phyloP scores from a whole-genome alignment of 2,888 invertebrate species.

The Ormia ochracea region DNA sequence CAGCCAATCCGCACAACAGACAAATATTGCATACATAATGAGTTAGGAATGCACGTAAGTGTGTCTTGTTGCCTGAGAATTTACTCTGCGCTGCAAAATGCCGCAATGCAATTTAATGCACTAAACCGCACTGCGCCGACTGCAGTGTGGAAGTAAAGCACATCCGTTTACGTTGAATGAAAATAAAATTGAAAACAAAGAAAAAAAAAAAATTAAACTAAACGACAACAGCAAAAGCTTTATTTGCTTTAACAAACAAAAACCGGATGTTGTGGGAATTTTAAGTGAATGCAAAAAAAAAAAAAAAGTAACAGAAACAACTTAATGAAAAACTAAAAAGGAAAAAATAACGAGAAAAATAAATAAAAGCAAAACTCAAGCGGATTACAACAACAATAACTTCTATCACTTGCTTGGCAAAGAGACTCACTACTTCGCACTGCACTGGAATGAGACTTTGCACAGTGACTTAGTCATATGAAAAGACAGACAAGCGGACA shows the following conservation, averaged over 20 bases:
- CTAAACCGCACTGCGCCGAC: conserved; percentile 15
- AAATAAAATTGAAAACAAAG: background rate
- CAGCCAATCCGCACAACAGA: background rate
- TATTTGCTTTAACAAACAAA: conserved; percentile 49
- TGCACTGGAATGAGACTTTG: conserved; percentile 22
- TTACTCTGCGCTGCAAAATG: background rate
- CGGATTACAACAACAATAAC: conserved; percentile 34
- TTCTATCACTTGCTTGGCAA: conserved; percentile 44
- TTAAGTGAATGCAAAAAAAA: conserved; percentile 50
- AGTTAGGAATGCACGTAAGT: too few species aligned
- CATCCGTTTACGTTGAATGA: conserved; percentile 50
- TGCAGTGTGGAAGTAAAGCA: conserved; percentile 61
- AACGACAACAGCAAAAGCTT: conserved; percentile 31
- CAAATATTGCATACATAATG: conserved; percentile 45
- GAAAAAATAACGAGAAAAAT: too few species aligned
- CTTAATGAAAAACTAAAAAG: conserved; percentile 16
- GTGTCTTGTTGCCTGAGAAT: conserved; percentile 23
- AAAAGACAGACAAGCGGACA: background rate
- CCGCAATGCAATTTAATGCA: conserved; percentile 32
- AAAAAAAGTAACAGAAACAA: conserved; percentile 20
- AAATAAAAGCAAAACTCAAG: too few species aligned
- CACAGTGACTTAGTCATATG: conserved; percentile 25
- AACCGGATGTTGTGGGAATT: conserved; percentile 63
- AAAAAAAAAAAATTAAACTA: conserved; percentile 23
- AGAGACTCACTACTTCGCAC: conserved; percentile 7